A percentile compares a stretch with the other conserved stretches of the same genome.
Conservation (phyloP, 2,113 vertebrate genomes). For the Turnix velox region DNA sequence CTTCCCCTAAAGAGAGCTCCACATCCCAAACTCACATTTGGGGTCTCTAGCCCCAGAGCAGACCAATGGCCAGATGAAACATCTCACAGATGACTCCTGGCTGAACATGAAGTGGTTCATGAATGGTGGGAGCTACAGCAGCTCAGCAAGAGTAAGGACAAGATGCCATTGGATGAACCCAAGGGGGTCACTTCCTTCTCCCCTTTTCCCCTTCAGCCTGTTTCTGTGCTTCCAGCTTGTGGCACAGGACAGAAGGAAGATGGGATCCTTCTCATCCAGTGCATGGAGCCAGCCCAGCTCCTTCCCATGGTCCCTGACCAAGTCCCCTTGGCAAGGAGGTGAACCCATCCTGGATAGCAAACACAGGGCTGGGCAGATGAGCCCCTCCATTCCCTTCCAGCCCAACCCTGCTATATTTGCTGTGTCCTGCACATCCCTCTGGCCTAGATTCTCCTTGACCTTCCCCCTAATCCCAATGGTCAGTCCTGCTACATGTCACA, state of each 20-base stretch:
- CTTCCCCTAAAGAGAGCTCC: neutral
- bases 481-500: fast-evolving
- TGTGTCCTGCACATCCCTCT: neutral
- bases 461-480: neutral
- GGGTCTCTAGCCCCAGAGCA: neutral
- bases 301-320: neutral
- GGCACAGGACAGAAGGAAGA: neutral
- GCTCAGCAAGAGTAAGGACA: neutral
- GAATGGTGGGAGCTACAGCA: fast-evolving
- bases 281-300: neutral
- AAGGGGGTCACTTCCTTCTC: neutral
- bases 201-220: neutral
- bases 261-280: neutral
- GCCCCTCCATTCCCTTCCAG: neutral
- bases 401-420: neutral
- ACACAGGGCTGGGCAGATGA: neutral
- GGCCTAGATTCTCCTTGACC: neutral
- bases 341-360: neutral
- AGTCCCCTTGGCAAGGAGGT: neutral
- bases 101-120: neutral
- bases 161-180: neutral
- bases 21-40: neutral
- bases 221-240: neutral
- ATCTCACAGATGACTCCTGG: neutral
- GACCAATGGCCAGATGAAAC: fast-evolving